phyloP scores from a whole-genome alignment of 1,140 invertebrate genomes.

The Sitobion miscanthi region DNA sequence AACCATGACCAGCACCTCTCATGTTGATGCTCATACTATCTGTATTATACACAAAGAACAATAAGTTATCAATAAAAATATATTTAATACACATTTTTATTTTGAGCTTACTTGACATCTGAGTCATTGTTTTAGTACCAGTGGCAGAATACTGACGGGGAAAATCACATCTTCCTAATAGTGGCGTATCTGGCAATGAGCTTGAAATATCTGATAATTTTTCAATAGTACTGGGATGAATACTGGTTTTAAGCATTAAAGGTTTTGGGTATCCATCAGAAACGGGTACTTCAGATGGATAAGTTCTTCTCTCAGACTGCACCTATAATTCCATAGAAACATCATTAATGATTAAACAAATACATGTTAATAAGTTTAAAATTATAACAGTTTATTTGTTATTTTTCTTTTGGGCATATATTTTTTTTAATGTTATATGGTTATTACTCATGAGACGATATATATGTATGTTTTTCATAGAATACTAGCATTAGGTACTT shows the following conservation, averaged over 20 bases:
- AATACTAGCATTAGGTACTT: not conserved
- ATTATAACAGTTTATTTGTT: not conserved
- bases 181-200: constrained; percentile 49
- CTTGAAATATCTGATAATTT: constrained; percentile 49
- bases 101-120: constrained; percentile 33
- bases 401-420: not conserved
- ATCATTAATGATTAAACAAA: not conserved
- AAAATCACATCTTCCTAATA: constrained; percentile 52
- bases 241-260: not conserved
- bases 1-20: constrained; percentile 60
- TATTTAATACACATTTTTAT: not conserved
- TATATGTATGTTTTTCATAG: not conserved
- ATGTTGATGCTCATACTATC: constrained; percentile 49
- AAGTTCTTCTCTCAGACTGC: constrained; percentile 51
- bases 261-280: constrained; percentile 43
- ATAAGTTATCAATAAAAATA: not conserved
- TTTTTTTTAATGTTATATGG: not conserved
- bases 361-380: not conserved
- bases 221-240: constrained; percentile 54
- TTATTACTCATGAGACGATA: not conserved
- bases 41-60: not conserved
- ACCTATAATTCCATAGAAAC: constrained; percentile 13
- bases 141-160: constrained; percentile 46
- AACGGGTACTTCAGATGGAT: constrained; percentile 40
- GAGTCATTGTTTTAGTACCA: constrained; percentile 51